Evolutionary conservation across 2,113 vertebrate species (phyloP).

Genomic region (Alces alces): DNA sequence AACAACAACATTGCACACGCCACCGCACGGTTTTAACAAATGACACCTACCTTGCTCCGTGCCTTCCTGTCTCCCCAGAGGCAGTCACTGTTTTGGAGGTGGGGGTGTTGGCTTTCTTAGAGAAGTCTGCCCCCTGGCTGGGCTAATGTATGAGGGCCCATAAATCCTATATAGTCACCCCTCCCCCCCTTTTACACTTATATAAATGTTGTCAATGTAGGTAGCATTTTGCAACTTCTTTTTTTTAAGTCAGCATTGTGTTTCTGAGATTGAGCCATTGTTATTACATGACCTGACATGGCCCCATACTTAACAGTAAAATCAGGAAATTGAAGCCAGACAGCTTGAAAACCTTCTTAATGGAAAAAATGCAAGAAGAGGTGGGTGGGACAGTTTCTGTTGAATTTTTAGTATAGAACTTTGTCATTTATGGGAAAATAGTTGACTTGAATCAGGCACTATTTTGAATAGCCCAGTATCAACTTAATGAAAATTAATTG

Average conservation of each 20-base stretch:
- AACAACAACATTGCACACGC: not conserved
- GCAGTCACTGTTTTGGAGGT: not conserved
- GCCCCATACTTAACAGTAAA: not conserved
- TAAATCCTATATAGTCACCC: not conserved
- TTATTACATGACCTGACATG: not conserved
- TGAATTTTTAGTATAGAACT: constrained; percentile 35
- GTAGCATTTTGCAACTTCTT: not conserved
- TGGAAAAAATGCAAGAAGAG: not conserved
- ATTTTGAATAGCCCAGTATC: not conserved
- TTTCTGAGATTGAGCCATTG: constrained; percentile 28
- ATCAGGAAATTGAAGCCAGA: constrained; percentile 51
- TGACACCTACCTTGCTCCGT: not conserved
- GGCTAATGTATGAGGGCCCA: not conserved
- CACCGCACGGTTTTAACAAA: not conserved
- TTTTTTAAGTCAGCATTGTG: not conserved
- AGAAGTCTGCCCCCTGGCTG: not conserved
- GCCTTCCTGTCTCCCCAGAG: not conserved
- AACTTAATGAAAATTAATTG: not conserved
- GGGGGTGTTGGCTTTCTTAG: not conserved
- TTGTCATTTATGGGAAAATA: constrained; percentile 21
- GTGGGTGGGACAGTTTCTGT: constrained; percentile 48
- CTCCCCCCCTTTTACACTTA: not conserved
- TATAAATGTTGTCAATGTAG: not conserved
- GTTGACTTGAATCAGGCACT: constrained; percentile 36
- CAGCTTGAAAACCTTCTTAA: constrained; percentile 22